These are phyloP conservation scores for Danaus chrysippus DNA, from an alignment of 2,888 invertebrate species.

Conservation along the genomic window DNA sequence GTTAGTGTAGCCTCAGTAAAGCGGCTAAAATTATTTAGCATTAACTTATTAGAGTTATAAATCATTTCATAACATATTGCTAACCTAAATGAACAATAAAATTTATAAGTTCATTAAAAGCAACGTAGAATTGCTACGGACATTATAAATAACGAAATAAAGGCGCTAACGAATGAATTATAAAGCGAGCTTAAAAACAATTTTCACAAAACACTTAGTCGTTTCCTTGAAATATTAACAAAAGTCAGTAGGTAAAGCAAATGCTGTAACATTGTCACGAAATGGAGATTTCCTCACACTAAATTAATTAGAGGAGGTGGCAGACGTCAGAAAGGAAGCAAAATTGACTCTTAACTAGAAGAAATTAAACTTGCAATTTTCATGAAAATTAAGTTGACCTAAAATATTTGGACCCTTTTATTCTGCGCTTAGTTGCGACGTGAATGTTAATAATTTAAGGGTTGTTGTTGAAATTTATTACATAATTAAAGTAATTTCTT, in stretches of 20 bases:
- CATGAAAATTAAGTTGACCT: conserved; percentile 63
- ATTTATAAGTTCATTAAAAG: conserved; percentile 8
- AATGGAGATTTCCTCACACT: conserved; percentile 70
- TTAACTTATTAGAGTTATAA: too few relatives aligned
- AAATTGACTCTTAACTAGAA: conserved; percentile 61
- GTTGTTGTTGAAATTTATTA: conserved; percentile 70
- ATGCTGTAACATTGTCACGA: conserved; percentile 61
- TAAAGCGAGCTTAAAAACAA: conserved; percentile 41
- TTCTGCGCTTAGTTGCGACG: conserved; percentile 62
- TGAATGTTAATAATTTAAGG: conserved; percentile 75
- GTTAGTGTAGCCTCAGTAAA: too few relatives aligned
- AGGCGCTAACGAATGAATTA: conserved; percentile 34
- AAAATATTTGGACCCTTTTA: conserved; percentile 72
- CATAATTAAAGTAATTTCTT: conserved; percentile 73
- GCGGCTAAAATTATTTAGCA: too few relatives aligned
- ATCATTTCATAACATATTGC: not conserved
- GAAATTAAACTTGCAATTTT: conserved; percentile 66
- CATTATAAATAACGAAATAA: conserved; percentile 34
- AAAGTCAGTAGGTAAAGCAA: conserved; percentile 55
- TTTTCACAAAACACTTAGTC: conserved; percentile 39
- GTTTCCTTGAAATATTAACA: conserved; percentile 49
- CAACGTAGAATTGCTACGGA: conserved; percentile 22
- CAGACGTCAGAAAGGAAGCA: conserved; percentile 38
- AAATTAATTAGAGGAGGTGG: conserved; percentile 66
- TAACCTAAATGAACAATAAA: not conserved